A percentile compares a stretch with the other conserved stretches of the same genome.
These are phyloP conservation scores for Cheilosia vernalis DNA, from an alignment of 2,888 invertebrate genomes.

Conservation along the genomic window DNA sequence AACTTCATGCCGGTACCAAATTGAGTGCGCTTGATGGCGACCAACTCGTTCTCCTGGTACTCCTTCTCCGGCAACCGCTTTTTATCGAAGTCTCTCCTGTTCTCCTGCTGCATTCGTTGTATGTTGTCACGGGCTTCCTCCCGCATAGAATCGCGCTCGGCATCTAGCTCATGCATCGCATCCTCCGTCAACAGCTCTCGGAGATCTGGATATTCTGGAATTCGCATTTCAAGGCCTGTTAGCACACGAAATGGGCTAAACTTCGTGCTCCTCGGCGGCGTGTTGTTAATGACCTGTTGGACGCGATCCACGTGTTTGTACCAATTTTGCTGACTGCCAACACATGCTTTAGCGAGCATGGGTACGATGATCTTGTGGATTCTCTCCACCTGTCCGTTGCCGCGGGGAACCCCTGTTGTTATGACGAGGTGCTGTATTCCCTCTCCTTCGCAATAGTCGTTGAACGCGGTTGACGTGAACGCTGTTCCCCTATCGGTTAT, in stretches of 20 bases:
- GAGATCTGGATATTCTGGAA: no score
- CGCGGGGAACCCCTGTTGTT: constrained; percentile 77
- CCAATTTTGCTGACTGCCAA: constrained; percentile 78
- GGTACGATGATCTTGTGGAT: constrained; percentile 79
- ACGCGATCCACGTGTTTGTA: constrained; percentile 59
- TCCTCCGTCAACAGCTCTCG: no score
- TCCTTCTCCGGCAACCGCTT: constrained; percentile 2
- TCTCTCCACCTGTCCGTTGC: constrained; percentile 80
- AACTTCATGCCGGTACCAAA: no score
- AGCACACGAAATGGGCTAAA: no score
- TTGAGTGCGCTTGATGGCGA: no score
- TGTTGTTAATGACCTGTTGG: no score
- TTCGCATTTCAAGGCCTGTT: no score
- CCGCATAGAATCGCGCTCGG: neutral
- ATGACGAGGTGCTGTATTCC: constrained; percentile 77
- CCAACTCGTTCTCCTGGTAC: constrained; percentile 25
- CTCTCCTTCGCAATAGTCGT: constrained; percentile 76
- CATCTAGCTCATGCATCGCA: no score
- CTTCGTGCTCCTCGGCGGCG: no score
- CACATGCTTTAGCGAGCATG: constrained; percentile 79
- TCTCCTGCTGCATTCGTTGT: constrained; percentile 22
- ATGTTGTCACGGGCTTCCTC: neutral
- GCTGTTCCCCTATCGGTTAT: constrained; percentile 80
- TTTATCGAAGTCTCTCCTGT: constrained; percentile 16
- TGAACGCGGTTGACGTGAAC: constrained; percentile 80